Evolutionary conservation across 2,888 invertebrate genomes (phyloP).

Genomic region (Dorcus hopei): DNA sequence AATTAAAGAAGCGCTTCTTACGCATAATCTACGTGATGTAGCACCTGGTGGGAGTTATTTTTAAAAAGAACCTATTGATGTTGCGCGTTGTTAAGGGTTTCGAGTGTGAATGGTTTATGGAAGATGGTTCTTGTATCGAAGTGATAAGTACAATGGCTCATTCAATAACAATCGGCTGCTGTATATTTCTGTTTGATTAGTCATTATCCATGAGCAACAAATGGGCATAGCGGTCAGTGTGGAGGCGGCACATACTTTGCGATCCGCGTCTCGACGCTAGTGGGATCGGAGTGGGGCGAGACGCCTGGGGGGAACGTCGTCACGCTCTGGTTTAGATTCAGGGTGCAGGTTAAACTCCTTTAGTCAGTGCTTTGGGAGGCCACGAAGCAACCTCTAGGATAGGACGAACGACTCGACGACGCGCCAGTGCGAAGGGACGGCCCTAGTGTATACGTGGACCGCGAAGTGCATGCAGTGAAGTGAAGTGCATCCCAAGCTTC

Average conservation of each 20-base stretch:
- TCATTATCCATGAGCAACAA: constrained; percentile 39
- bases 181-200: constrained; percentile 37
- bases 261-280: constrained; percentile 32
- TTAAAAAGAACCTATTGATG: no score
- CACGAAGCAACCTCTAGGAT: constrained; percentile 49
- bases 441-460: constrained; percentile 40
- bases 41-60: no score
- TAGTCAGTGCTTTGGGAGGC: constrained; percentile 51
- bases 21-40: no score
- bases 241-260: constrained; percentile 38
- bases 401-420: constrained; percentile 50
- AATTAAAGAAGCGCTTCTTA: no score
- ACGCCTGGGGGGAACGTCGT: constrained; percentile 37
- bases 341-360: constrained; percentile 44
- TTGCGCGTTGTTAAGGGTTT: no score
- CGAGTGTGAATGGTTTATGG: no score
- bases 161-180: constrained; percentile 28
- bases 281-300: constrained; percentile 28
- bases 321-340: constrained; percentile 47
- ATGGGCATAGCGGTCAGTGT: constrained; percentile 33
- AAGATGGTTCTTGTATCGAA: no score
- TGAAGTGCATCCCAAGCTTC: constrained; percentile 38
- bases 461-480: constrained; percentile 40
- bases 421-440: constrained; percentile 46
- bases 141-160: constrained; percentile 13